Base-by-base conservation (phyloP, 2,888 invertebrate species). In the Drosophila leonis region DNA sequence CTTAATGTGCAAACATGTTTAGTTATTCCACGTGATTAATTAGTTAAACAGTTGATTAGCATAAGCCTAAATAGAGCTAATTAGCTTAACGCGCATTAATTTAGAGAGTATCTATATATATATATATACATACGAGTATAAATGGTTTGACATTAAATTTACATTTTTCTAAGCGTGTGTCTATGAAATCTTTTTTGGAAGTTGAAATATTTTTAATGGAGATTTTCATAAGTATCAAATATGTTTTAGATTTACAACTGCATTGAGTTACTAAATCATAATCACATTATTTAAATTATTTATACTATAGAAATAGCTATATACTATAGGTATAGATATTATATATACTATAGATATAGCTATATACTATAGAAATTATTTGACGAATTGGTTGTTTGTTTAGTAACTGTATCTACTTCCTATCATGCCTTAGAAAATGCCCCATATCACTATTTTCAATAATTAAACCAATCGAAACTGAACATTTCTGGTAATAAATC, bases 1-100 rank as follows among this genome's bases (percentile, higher is more conserved):
- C 63, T 75, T 61, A 59, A 71, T 61, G 63, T 65, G 56, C 44
- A 44, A 76, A 65, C 78, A 78, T 57, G 75, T 78, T 76, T 78
- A 60, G 56, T 52, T 61, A 37, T 33, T 51, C 31, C 35, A 52
- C 8, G 56, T 52, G 71, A 64, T 78, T 75, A 79, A 78, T 75
- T 62, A 75, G 63, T 29, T 20, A 55, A 62, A 29, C 59, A 49
- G 52, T 55, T 67, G 18, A 78, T 79, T 78, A 65, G 39, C 76
- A 78, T 65, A 56, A n/a, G 55, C 39, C 55, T 66, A 55, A 69
- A 39, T 57, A 39, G 42, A 57, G 15, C 39, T 48, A 56, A 35
- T 69, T 33, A 27, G 15, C 48, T 18, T 24, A 35, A 29, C 33
- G 4, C 18, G 12, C 8, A 55, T 39, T 29, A 1, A 55, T 55